Percentiles rank a stretch among this genome's conserved stretches.
phyloP scores from a whole-genome alignment of 1,140 invertebrate genomes.

The Cecropterus lyciades region DNA sequence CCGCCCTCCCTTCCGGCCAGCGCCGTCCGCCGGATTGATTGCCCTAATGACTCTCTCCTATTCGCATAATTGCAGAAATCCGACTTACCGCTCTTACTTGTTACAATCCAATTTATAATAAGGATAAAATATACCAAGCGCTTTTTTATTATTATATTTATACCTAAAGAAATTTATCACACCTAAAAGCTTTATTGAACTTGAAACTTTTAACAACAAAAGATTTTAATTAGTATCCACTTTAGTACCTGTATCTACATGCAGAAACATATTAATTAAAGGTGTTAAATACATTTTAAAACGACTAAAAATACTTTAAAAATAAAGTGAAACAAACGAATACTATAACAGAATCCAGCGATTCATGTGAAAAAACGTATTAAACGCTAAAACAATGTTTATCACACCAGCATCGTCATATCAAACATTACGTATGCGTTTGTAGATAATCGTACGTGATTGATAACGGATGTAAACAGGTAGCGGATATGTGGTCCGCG shows the following conservation, averaged over 20 bases:
- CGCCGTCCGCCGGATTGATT: conserved; percentile 62
- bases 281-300: no score
- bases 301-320: no score
- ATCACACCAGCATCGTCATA: no score
- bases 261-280: no score
- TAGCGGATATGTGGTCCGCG: conserved; percentile 47
- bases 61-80: conserved; percentile 73
- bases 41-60: conserved; percentile 75
- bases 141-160: conserved; percentile 32
- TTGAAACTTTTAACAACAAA: background rate
- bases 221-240: no score
- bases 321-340: no score
- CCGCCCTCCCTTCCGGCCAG: conserved; percentile 49
- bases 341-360: no score
- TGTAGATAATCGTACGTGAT: conserved; percentile 18
- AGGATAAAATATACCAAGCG: conserved; percentile 33
- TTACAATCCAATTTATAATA: conserved; percentile 64
- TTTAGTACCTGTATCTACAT: no score
- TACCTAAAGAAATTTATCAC: background rate
- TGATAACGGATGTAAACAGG: conserved; percentile 34
- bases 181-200: background rate
- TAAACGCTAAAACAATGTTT: no score
- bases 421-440: background rate
- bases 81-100: conserved; percentile 58
- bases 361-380: no score